phyloP scores from a whole-genome alignment of 2,797 vertebrate species.

The Aldrovandia affinis region DNA sequence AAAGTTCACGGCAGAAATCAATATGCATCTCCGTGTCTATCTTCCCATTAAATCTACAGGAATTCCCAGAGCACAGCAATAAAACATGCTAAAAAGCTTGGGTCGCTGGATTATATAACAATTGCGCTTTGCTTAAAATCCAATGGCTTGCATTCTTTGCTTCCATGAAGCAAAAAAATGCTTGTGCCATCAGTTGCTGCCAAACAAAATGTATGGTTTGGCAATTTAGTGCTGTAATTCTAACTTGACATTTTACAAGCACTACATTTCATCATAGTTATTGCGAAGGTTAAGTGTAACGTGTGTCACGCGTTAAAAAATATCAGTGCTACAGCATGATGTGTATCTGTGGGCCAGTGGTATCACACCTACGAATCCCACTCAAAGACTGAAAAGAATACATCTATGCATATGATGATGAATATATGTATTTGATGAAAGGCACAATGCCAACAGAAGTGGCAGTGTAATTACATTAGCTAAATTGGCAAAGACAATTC shows the following conservation, averaged over 20 bases:
- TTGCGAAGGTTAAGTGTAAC: not conserved
- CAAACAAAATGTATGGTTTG: not conserved
- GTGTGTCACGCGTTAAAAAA: not conserved
- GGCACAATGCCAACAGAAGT: too few relatives aligned
- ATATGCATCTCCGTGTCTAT: conserved; percentile 2
- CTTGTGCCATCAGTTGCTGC: not conserved
- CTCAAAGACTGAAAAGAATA: too few relatives aligned
- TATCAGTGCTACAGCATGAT: too few relatives aligned
- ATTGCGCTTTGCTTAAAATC: not conserved
- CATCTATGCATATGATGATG: too few relatives aligned
- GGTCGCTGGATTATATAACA: not conserved
- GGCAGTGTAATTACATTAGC: too few relatives aligned
- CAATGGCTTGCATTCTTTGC: not conserved
- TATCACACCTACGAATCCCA: too few relatives aligned
- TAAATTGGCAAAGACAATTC: too few relatives aligned
- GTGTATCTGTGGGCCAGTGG: too few relatives aligned
- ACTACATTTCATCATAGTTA: not conserved
- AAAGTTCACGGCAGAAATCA: not conserved
- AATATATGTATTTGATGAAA: too few relatives aligned
- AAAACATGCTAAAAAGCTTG: not conserved
- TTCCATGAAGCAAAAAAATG: not conserved
- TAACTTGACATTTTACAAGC: not conserved
- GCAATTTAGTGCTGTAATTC: not conserved
- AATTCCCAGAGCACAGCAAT: conserved; percentile 15
- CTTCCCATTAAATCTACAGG: too few relatives aligned